Conservation (phyloP, 1,140 invertebrate genomes). For the Penaeus japonicus region DNA sequence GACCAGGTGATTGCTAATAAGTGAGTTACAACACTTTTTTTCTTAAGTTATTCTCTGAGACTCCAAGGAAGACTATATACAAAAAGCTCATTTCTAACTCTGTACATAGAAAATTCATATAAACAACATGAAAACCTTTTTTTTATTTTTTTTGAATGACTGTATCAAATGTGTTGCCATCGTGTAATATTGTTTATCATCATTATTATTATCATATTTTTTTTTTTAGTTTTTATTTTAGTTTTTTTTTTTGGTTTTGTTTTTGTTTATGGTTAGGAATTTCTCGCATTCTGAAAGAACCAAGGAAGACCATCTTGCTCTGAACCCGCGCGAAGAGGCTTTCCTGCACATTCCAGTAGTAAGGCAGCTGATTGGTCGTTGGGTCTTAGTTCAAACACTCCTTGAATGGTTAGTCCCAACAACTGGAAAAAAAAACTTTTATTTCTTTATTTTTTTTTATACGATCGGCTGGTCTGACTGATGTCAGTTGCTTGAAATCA, state of each 20-base stretch:
- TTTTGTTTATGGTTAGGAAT: too few species aligned
- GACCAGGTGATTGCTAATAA: slow-evolving; percentile 7
- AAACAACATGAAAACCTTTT: slow-evolving; percentile 45
- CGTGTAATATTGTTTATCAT: slow-evolving; percentile 13
- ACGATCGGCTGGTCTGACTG: too few species aligned
- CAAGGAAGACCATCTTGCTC: slow-evolving; percentile 40
- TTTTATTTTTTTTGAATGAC: background rate
- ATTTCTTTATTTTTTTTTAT: too few species aligned
- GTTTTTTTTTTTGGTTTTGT: too few species aligned
- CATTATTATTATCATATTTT: background rate
- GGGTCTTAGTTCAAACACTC: background rate
- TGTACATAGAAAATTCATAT: slow-evolving; percentile 51
- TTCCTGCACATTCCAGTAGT: slow-evolving; percentile 29
- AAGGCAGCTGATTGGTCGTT: slow-evolving; percentile 33
- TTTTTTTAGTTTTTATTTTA: background rate
- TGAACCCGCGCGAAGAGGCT: slow-evolving; percentile 23
- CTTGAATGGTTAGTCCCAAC: background rate
- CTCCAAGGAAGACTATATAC: slow-evolving; percentile 46
- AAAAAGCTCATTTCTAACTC: slow-evolving; percentile 40
- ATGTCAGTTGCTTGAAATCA: too few species aligned
- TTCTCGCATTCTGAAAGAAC: slow-evolving; percentile 10
- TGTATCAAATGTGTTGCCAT: slow-evolving; percentile 44
- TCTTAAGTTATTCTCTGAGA: slow-evolving; percentile 47
- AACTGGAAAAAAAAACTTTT: background rate
- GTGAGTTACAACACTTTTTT: background rate